Evolutionary conservation across 1,140 invertebrate species (phyloP), one percentile per base, ranked within the genome.

Genomic region (Wiebesia pumilae): DNA sequence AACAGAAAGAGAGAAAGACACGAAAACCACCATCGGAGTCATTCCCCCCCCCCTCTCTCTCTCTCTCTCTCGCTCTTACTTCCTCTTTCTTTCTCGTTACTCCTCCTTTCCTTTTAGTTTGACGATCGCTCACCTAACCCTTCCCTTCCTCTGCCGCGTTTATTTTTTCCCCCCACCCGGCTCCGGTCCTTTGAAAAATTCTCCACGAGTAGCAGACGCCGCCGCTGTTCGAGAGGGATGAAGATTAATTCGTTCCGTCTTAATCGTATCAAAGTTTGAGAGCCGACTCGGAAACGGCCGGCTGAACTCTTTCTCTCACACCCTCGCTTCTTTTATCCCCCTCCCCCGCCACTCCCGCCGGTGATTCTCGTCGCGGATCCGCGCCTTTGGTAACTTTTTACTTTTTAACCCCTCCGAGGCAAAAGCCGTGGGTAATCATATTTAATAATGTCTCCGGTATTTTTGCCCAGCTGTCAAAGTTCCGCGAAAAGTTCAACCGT

Each of bases 191-290:
- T 83, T 83, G 82, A 87, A 87, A 87, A 87, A 87, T 83, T 80
- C 69, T 82, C 43, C 73, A 33, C 71, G 33, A 81, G 40, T 89
- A 90, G 88, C 90, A 91, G 90, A 90, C 90, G 91, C 89, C 87
- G 35, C 24, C 43, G 69, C 71, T 71, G 90, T 90, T 90, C 90
- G 88, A 88, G 88, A 89, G 87, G 91, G 93, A 94, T 92, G 93
- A 94, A 94, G 93, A 94, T 94, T 94, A 94, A 94, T 93, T 94
- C 93, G 90, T 93, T 93, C 90, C 92, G 92, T 93, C 93, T 93
- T 94, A 94, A 94, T 93, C 93, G 93, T 91, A 93, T 94, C 92
- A 94, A 94, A 94, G 92, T 94, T 94, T 92, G 91, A 84, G 91
- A 93, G 92, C 89, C 90, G 89, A 89, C 90, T 90, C 90, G 89